Conservation (phyloP, 2,113 vertebrate genomes). For the Bostrychus sinensis region DNA sequence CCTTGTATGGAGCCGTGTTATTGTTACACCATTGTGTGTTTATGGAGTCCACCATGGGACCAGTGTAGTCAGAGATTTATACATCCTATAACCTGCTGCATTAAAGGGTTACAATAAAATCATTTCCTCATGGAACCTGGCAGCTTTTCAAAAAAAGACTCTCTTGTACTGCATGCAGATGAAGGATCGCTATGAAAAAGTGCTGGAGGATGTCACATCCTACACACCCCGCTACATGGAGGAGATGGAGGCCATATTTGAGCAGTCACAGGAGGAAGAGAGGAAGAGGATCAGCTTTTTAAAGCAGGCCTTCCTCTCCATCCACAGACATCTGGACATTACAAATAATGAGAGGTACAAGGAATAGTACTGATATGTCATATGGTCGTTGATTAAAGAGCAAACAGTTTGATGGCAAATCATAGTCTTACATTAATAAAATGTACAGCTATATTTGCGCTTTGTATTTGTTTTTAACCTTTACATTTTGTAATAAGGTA, state of each 20-base stretch:
- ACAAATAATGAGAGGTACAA: constrained; percentile 83
- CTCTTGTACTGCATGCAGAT: constrained; percentile 57
- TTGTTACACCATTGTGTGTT: constrained; percentile 59
- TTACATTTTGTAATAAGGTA: too few relatives aligned
- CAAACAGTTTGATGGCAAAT: too few relatives aligned
- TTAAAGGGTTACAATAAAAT: constrained; percentile 22
- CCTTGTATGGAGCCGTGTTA: constrained; percentile 66
- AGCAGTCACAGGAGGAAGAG: constrained; percentile 85
- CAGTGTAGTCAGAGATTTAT: constrained; percentile 39
- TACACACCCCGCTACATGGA: constrained; percentile 88
- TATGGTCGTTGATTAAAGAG: not conserved
- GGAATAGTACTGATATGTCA: not conserved
- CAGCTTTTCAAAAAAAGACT: constrained; percentile 22
- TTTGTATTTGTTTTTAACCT: not conserved
- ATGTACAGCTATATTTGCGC: too few relatives aligned
- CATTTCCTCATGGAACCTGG: not conserved
- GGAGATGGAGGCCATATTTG: constrained; percentile 88
- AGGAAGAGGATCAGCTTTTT: constrained; percentile 84
- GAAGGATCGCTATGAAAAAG: constrained; percentile 80
- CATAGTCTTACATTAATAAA: too few relatives aligned
- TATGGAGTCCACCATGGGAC: constrained; percentile 49
- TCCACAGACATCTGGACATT: constrained; percentile 84
- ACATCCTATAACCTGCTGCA: constrained; percentile 8
- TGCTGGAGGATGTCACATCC: constrained; percentile 80
- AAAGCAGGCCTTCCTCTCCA: constrained; percentile 82